Base-by-base conservation (phyloP, 2,797 vertebrate species). In the Prunella strophiata region DNA sequence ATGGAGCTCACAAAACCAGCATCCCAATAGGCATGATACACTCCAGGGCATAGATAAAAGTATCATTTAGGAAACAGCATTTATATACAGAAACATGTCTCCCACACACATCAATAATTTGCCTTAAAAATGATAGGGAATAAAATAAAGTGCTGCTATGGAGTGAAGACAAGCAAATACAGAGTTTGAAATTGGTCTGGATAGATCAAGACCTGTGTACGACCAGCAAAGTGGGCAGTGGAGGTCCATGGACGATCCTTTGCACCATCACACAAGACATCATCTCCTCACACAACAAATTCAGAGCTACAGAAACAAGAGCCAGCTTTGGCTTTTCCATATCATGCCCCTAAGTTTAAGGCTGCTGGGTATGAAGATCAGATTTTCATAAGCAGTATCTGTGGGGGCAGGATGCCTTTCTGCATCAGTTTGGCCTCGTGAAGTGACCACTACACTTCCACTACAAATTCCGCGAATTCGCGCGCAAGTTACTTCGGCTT, bases 211-310 rank as follows among this genome's bases (percentile, higher is more conserved):
- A 65, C 18, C 34, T 29, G 11, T 23, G 17, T 29, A 84, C 3
- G n/a, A 84, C 30, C 2, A 2, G 43, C 38, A 50, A 74, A 57
- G 47, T 0, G 0, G 29, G 34, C 3, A 65, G 20, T 1, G 4
- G 14, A 71, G 16, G 34, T 9, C 32, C 32, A 32, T 19, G 0
- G 2, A 25, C 11, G 11, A 48, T 32, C 30, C n/a, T 68, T 16
- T 29, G 9, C 25, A 54, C 23, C 40, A 59, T 20, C 51, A 47
- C n/a, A 55, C 18, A 45, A 68, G 43, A 68, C 6, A 6, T 29
- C 40, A 70, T 23, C 30, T n/a, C n/a, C 51, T 67, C 40, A 45
- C 8, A 2, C 63, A 40, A 52, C 45, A 75, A 75, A 76, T 10
- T 34, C 19, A 80, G 50, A 85, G 30, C 13, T 27, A 38, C 23